Evolutionary conservation across 1,140 invertebrate species (phyloP).

Genomic region (Drosophila oshimai): DNA sequence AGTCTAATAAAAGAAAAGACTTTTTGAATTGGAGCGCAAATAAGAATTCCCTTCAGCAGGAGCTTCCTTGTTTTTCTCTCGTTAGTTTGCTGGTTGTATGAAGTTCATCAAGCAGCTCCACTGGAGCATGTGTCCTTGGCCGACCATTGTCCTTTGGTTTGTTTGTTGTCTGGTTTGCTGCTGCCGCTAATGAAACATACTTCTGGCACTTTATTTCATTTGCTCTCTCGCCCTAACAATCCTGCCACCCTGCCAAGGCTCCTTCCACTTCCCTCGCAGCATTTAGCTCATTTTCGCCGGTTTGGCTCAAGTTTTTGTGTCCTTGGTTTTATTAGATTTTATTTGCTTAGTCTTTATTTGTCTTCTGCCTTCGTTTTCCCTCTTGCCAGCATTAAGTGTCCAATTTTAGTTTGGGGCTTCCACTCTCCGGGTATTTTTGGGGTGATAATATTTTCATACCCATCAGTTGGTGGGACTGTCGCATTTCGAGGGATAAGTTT

Average conservation of each 20-base stretch:
- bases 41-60: neutral
- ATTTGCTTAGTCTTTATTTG: constrained; percentile 80
- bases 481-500: neutral
- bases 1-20: neutral
- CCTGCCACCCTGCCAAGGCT: neutral
- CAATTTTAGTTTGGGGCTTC: constrained; percentile 51
- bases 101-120: constrained; percentile 42
- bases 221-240: constrained; percentile 38
- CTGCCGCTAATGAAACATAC: constrained; percentile 76
- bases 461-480: neutral
- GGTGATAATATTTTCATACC: constrained; percentile 42
- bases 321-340: constrained; percentile 76
- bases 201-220: constrained; percentile 72
- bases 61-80: constrained; percentile 10
- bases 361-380: constrained; percentile 51
- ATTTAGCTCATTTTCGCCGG: constrained; percentile 63
- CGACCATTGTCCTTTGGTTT: constrained; percentile 48
- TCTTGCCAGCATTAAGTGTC: constrained; percentile 51
- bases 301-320: constrained; percentile 60
- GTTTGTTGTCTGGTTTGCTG: constrained; percentile 65
- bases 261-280: constrained; percentile 3
- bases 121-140: constrained; percentile 45
- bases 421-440: neutral
- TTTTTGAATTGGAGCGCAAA: neutral
- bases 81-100: constrained; percentile 15